Percentiles rank a stretch among this genome's conserved stretches.
phyloP scores from a whole-genome alignment of 2,113 vertebrate genomes.

The Amphiprion percula region DNA sequence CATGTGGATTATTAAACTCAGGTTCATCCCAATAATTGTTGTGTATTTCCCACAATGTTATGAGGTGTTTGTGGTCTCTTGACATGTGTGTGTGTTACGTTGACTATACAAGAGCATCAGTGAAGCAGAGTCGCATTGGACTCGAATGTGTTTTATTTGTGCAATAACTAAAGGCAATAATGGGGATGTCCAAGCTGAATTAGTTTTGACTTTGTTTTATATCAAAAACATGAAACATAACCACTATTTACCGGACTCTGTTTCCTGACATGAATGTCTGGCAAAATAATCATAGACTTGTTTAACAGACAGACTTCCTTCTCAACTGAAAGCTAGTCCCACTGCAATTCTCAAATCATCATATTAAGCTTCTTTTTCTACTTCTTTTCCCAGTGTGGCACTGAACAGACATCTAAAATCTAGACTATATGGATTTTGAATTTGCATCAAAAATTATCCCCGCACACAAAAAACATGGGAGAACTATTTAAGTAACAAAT shows the following conservation, averaged over 20 bases:
- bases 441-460: not conserved
- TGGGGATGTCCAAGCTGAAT: not conserved
- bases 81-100: too few species aligned
- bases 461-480: not conserved
- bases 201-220: not conserved
- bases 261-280: slow-evolving; percentile 39
- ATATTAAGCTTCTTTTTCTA: not conserved
- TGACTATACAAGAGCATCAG: not conserved
- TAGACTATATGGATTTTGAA: slow-evolving; percentile 5
- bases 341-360: slow-evolving; percentile 7
- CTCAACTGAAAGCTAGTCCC: slow-evolving; percentile 36
- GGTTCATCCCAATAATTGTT: not conserved
- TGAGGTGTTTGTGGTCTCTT: too few species aligned
- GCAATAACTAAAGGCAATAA: slow-evolving; percentile 13
- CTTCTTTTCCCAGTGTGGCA: slow-evolving; percentile 1
- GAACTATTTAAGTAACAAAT: slow-evolving; percentile 19
- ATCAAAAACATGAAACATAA: slow-evolving; percentile 23
- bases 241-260: slow-evolving; percentile 16
- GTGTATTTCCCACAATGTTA: too few species aligned
- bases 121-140: not conserved
- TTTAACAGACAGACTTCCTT: slow-evolving; percentile 44
- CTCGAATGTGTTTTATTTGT: not conserved
- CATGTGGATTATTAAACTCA: not conserved
- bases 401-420: not conserved
- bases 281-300: slow-evolving; percentile 45